A percentile compares a stretch with the other conserved stretches of the same genome.
Conservation (phyloP, 2,113 vertebrate genomes). For the Mormyrus lacerda region DNA sequence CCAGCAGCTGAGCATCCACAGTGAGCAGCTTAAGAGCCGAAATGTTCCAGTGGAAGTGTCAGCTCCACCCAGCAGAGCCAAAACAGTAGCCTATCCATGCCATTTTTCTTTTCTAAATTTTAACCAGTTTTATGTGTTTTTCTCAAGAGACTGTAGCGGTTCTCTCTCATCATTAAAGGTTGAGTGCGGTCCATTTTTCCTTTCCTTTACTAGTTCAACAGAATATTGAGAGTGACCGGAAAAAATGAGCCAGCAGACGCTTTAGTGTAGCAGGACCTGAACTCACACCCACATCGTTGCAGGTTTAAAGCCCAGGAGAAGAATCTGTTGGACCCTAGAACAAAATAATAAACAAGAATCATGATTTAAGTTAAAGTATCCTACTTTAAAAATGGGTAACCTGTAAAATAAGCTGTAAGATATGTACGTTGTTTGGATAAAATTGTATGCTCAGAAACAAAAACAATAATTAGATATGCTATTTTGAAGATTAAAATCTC, state of each 20-base stretch:
- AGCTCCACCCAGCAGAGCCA: neutral
- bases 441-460: neutral
- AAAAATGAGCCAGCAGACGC: neutral
- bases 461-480: neutral
- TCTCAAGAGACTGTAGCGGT: neutral
- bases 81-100: neutral
- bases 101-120: slow-evolving; percentile 5
- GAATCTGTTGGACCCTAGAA: neutral
- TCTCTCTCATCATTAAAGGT: slow-evolving; percentile 6
- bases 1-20: neutral
- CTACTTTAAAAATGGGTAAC: neutral
- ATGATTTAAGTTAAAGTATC: neutral
- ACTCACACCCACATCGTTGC: neutral
- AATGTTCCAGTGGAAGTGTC: neutral
- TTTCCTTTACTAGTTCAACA: neutral
- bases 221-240: neutral
- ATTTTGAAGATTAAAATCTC: slow-evolving; percentile 5
- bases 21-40: neutral
- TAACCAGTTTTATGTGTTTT: neutral
- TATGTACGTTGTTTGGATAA: slow-evolving; percentile 1
- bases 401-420: slow-evolving; percentile 8
- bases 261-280: neutral
- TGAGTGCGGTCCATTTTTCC: slow-evolving; percentile 16
- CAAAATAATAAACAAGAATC: neutral
- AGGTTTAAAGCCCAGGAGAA: neutral